Evolutionary conservation across 2,797 vertebrate species (phyloP).

Genomic region (Crenichthys baileyi): DNA sequence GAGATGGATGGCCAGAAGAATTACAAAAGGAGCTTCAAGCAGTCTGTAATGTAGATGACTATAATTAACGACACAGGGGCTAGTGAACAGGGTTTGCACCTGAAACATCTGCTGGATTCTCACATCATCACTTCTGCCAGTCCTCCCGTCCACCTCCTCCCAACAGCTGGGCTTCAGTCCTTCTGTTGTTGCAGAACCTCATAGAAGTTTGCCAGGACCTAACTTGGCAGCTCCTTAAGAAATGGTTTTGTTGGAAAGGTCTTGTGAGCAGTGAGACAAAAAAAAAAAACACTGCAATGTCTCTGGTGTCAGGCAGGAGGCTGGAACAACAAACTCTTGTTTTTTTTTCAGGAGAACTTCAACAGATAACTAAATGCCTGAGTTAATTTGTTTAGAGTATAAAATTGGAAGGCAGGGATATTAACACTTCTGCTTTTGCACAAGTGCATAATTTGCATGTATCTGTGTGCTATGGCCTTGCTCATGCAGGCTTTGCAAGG

Average conservation of each 20-base stretch:
- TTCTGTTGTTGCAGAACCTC: not conserved
- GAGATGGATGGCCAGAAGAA: too few relatives aligned
- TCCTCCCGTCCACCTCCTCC: not conserved
- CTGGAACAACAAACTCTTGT: not conserved
- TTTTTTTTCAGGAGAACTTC: not conserved
- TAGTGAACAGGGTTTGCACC: not conserved
- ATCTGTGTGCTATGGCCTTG: not conserved
- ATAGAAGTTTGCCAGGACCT: slow-evolving; percentile 2
- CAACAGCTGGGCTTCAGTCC: not conserved
- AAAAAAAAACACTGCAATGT: not conserved
- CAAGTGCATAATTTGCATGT: not conserved
- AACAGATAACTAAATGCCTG: not conserved
- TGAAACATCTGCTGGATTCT: slow-evolving; percentile 7
- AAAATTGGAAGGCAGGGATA: not conserved
- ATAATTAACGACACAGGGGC: not conserved
- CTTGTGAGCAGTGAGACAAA: not conserved
- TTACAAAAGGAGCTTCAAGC: not conserved
- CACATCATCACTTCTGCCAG: not conserved
- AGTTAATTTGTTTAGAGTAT: not conserved
- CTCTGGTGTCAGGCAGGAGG: not conserved
- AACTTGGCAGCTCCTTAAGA: slow-evolving; percentile 20
- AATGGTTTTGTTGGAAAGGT: slow-evolving; percentile 23
- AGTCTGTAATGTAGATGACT: not conserved
- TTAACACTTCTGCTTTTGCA: not conserved
- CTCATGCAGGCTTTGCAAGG: not conserved